Evolutionary conservation across 2,113 vertebrate genomes (phyloP).

Genomic region (Nothoprocta pentlandii): DNA sequence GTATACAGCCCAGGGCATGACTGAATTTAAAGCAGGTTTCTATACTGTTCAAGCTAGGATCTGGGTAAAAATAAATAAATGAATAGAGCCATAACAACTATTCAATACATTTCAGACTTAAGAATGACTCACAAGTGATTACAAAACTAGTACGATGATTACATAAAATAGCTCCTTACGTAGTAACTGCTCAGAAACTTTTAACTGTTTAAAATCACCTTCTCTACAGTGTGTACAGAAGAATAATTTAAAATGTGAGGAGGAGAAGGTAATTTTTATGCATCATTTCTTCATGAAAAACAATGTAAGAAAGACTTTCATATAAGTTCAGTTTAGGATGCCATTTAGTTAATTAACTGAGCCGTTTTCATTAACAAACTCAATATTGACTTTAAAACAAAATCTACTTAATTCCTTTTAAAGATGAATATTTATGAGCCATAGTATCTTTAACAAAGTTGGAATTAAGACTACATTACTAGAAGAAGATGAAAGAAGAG

Average conservation of each 20-base stretch:
- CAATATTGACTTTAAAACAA: conserved; percentile 81
- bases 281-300: conserved; percentile 77
- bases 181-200: not conserved
- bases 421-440: conserved; percentile 72
- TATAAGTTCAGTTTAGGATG: conserved; percentile 62
- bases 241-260: not conserved
- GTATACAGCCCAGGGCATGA: not conserved
- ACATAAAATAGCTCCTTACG: not conserved
- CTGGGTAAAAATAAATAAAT: not conserved
- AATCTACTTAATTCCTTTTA: conserved; percentile 64
- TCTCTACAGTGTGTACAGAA: not conserved
- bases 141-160: not conserved
- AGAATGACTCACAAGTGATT: not conserved
- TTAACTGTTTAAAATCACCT: not conserved
- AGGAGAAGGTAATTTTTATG: conserved; percentile 66
- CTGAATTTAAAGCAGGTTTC: not conserved
- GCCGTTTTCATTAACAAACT: conserved; percentile 77
- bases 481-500: conserved; percentile 38
- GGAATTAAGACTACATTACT: conserved; percentile 48
- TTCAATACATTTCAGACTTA: not conserved
- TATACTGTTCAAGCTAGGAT: not conserved
- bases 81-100: not conserved
- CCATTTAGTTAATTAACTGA: conserved; percentile 80
- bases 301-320: conserved; percentile 73
- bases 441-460: conserved; percentile 29